Conservation (phyloP, 2,113 vertebrate genomes). For the Calyptomena viridis region DNA sequence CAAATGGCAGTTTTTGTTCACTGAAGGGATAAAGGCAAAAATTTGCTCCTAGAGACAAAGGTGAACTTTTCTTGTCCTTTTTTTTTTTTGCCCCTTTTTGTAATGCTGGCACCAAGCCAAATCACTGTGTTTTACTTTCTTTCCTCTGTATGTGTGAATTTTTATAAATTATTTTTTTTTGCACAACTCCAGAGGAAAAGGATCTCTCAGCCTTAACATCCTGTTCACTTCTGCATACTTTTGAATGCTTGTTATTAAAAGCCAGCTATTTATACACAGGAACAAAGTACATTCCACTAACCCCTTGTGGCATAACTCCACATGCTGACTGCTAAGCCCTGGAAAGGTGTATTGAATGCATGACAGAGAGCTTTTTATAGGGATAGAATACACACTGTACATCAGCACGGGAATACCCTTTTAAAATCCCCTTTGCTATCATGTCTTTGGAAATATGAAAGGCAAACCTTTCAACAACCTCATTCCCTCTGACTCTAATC, state of each 20-base stretch:
- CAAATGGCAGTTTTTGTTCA: background rate
- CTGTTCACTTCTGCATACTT: slow-evolving; percentile 39
- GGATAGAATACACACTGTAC: slow-evolving; percentile 12
- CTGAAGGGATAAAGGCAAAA: background rate
- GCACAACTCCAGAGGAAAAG: slow-evolving; percentile 19
- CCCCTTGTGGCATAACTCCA: slow-evolving; percentile 45
- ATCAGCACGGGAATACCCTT: background rate
- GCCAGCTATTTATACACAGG: slow-evolving; percentile 58
- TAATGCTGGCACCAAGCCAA: background rate
- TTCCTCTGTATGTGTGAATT: background rate
- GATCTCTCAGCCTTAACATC: slow-evolving; percentile 39
- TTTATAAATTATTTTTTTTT: background rate
- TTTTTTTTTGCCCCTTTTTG: background rate
- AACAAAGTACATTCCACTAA: slow-evolving; percentile 69
- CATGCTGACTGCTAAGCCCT: slow-evolving; percentile 32
- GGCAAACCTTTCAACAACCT: slow-evolving; percentile 56
- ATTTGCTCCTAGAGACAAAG: background rate
- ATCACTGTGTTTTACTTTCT: background rate
- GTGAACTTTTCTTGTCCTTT: background rate
- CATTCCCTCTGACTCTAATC: slow-evolving; percentile 36
- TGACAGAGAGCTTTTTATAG: slow-evolving; percentile 52
- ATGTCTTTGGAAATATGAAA: slow-evolving; percentile 61
- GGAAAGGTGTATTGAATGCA: slow-evolving; percentile 31
- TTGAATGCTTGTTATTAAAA: slow-evolving; percentile 28
- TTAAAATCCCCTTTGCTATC: slow-evolving; percentile 43